phyloP scores from a whole-genome alignment of 1,140 invertebrate genomes.

The Theocolax elegans region DNA sequence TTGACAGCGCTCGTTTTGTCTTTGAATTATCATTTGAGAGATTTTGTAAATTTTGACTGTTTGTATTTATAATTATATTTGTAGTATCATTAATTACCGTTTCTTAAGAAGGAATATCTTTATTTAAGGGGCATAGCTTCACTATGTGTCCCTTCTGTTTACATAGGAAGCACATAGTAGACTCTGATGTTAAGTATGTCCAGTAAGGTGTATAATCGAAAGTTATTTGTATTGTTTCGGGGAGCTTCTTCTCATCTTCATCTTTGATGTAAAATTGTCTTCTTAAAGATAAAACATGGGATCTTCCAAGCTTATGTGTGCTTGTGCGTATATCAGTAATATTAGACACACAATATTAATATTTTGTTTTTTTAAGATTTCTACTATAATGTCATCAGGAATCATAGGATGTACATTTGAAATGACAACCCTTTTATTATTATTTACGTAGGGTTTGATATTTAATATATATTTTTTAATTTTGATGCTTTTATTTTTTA shows the following conservation, averaged over 20 bases:
- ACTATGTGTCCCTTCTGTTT: too few relatives aligned
- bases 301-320: background rate
- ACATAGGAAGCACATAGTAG: background rate
- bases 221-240: background rate
- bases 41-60: too few relatives aligned
- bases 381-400: background rate
- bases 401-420: background rate
- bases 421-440: background rate
- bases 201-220: background rate
- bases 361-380: background rate
- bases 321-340: background rate
- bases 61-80: too few relatives aligned
- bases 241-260: background rate
- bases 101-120: too few relatives aligned
- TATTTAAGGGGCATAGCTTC: too few relatives aligned
- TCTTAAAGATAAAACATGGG: background rate
- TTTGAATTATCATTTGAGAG: too few relatives aligned
- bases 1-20: too few relatives aligned
- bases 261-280: background rate
- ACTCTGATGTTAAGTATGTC: background rate
- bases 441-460: background rate
- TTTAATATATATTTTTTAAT: background rate
- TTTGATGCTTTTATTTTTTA: background rate
- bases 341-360: background rate
- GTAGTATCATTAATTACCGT: too few relatives aligned